These are phyloP conservation scores for Percopsis transmontana DNA, from an alignment of 2,113 vertebrate species.

Conservation along the genomic window DNA sequence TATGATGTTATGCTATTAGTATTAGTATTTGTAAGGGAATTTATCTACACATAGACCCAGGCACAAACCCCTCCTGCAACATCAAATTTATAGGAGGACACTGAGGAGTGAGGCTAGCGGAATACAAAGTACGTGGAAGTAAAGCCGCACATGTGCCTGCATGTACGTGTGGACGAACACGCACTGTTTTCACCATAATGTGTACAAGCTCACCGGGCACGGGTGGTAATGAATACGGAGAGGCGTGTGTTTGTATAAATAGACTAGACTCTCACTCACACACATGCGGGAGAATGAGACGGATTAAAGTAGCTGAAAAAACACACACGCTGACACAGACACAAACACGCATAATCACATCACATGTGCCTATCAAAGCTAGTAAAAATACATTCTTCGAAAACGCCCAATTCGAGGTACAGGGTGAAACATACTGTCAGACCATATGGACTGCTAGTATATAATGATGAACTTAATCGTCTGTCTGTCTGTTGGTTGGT, in stretches of 20 bases:
- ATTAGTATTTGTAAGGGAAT: too few relatives aligned
- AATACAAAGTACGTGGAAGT: background rate
- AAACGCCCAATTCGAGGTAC: background rate
- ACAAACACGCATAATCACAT: background rate
- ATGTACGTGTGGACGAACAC: background rate
- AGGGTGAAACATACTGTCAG: background rate
- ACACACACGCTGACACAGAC: constrained; percentile 34
- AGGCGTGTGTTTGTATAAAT: too few relatives aligned
- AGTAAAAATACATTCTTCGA: background rate
- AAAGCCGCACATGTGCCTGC: background rate
- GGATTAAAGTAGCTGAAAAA: too few relatives aligned
- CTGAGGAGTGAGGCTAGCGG: constrained; percentile 28
- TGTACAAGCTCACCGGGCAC: constrained; percentile 1
- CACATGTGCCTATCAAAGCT: background rate
- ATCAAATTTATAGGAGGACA: constrained; percentile 47
- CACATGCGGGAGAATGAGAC: too few relatives aligned
- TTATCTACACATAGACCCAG: background rate
- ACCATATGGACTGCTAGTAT: constrained; percentile 2
- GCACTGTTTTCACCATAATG: constrained; percentile 8
- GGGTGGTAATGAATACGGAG: too few relatives aligned
- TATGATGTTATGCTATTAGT: too few relatives aligned
- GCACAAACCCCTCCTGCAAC: background rate
- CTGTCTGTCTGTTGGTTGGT: constrained; percentile 8
- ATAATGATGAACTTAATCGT: background rate
- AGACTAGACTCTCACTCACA: too few relatives aligned